Evolutionary conservation across 2,113 vertebrate species (phyloP).

Genomic region (Symphodus melops): DNA sequence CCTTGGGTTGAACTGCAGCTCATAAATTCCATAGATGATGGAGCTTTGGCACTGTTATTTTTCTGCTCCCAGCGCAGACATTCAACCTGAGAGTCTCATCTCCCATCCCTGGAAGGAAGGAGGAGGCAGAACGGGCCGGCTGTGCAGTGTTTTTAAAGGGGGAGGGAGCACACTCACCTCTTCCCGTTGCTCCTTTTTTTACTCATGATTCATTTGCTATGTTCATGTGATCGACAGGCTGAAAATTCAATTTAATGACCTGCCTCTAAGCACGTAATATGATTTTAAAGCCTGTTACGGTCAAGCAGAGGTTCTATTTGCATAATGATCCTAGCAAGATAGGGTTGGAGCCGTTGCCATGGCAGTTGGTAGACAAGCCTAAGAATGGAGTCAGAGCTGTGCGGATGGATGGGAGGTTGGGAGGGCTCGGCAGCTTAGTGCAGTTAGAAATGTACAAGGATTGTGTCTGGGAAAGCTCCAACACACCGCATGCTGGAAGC

Average conservation of each 20-base stretch:
- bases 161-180: slow-evolving; percentile 27
- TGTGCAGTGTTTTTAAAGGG: slow-evolving; percentile 66
- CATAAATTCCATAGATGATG: slow-evolving; percentile 85
- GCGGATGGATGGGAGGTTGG: slow-evolving; percentile 67
- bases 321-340: slow-evolving; percentile 89
- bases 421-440: slow-evolving; percentile 53
- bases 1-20: slow-evolving; percentile 81
- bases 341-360: slow-evolving; percentile 87
- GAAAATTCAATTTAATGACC: slow-evolving; percentile 89
- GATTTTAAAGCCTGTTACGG: slow-evolving; percentile 89
- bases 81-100: slow-evolving; percentile 72
- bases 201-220: slow-evolving; percentile 79
- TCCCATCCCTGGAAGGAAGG: slow-evolving; percentile 59
- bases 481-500: slow-evolving; percentile 9
- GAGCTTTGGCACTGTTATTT: slow-evolving; percentile 80
- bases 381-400: slow-evolving; percentile 82
- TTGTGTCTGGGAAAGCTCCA: slow-evolving; percentile 33
- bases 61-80: slow-evolving; percentile 68
- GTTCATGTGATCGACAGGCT: slow-evolving; percentile 83
- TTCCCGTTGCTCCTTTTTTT: slow-evolving; percentile 56
- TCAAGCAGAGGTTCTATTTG: slow-evolving; percentile 87
- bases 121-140: slow-evolving; percentile 54
- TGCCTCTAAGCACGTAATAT: slow-evolving; percentile 84
- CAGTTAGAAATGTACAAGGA: slow-evolving; percentile 47
- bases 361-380: slow-evolving; percentile 82